Percentiles rank a stretch among this genome's conserved stretches.
These are phyloP conservation scores for Bungarus multicinctus DNA, from an alignment of 2,113 vertebrate species.

Conservation along the genomic window DNA sequence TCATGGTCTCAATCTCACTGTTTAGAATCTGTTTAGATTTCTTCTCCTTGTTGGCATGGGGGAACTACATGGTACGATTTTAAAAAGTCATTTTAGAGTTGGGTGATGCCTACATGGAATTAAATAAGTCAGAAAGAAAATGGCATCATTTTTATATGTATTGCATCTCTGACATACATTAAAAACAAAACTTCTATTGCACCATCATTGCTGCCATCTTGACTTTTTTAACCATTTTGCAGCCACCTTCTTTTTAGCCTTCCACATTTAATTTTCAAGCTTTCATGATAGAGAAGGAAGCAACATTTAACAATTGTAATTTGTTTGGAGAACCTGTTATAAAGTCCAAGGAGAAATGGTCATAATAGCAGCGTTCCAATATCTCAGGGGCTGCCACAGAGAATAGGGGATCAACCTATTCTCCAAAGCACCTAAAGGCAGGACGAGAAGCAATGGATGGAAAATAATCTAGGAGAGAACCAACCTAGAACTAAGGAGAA, in stretches of 20 bases:
- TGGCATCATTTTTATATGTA: background rate
- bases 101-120: background rate
- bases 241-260: background rate
- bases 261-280: background rate
- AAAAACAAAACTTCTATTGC: background rate
- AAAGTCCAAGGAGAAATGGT: background rate
- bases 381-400: too few species aligned
- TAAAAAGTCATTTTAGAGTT: background rate
- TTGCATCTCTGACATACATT: background rate
- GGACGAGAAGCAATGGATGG: background rate
- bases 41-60: background rate
- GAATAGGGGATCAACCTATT: background rate
- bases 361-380: background rate
- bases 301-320: background rate
- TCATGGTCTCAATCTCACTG: background rate
- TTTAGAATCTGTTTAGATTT: background rate
- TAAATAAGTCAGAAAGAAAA: background rate
- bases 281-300: background rate
- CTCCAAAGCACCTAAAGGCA: background rate
- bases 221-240: background rate
- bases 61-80: background rate
- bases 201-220: background rate
- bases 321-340: background rate
- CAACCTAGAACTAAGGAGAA: background rate
- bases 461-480: background rate